phyloP scores from a whole-genome alignment of 2,888 invertebrate genomes.

The Hetaerina titia region DNA sequence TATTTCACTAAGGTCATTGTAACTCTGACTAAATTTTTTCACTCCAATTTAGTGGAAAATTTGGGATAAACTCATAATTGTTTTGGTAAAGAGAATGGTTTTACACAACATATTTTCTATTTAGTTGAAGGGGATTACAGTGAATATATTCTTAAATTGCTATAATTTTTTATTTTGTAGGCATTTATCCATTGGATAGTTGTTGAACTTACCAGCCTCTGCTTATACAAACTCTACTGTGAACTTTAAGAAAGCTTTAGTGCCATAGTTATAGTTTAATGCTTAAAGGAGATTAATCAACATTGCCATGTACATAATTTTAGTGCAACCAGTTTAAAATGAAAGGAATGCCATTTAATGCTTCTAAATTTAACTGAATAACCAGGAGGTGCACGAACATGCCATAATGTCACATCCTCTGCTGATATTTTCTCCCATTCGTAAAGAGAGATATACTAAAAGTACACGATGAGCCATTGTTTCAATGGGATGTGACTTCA shows the following conservation, averaged over 20 bases:
- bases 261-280: background rate
- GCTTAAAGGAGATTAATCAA: background rate
- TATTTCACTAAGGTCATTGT: background rate
- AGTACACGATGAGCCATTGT: background rate
- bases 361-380: background rate
- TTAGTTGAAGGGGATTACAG: background rate
- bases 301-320: background rate
- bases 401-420: background rate
- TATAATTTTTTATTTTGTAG: background rate
- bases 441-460: background rate
- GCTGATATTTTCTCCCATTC: background rate
- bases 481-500: slow-evolving; percentile 19
- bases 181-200: background rate
- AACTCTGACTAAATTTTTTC: background rate
- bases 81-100: background rate
- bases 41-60: background rate
- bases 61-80: background rate
- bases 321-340: background rate
- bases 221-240: background rate
- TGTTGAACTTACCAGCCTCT: background rate
- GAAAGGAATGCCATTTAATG: background rate
- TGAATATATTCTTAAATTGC: background rate
- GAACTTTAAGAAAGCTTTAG: background rate
- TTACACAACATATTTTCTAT: background rate
- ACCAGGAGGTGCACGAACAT: slow-evolving; percentile 27